Evolutionary conservation across 53 echinoderm and acorn worm species (phyloP), one percentile per base, ranked within the genome.

Genomic region (Antedon mediterranea): DNA sequence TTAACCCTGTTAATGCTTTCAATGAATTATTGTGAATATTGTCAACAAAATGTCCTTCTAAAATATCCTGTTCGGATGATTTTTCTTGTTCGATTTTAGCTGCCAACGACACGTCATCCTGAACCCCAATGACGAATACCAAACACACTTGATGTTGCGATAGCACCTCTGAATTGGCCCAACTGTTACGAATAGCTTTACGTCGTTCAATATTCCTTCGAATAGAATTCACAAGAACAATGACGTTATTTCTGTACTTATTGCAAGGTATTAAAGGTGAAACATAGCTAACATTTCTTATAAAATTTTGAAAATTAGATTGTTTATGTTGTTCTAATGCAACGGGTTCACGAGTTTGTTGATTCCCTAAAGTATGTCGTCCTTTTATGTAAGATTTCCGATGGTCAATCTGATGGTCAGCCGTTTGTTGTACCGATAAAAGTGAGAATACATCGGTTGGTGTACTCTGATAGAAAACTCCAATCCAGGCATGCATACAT

Each of bases 131-230:
- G 30, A 87, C 89, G 73, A 93, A 93, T 89, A 89, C 87, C 30
- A 88, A 82, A 30, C 88, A 76, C 0, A 93, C 77, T 2, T 89
- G 88, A 57, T 57, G 20, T 18, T 57, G 2, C 2, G 57, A 57
- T 18, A 57, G 57, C 2, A 57, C 15, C 9, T 57, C 3, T 3
- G 79, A 85, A 75, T 93, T 90, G 18, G 88, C 94, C 94, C 94
- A 93, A 0, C 90, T 93, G 33, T 91, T 89, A 14, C 94, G 82
- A 31, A 93, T 88, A 33, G 90, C 89, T 79, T 86, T 86, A 42
- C 94, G 77, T 72, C 76, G 78, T 71, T 86, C 89, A n/a, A 86
- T 43, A 32, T 86, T 77, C 28, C 43, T 78, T 18, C 90, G 88
- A 27, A 71, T 30, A 18, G 94, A 90, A 34, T 72, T 70, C 28